phyloP scores from a whole-genome alignment of 2,797 vertebrate genomes.

The Poecilia velifera region DNA sequence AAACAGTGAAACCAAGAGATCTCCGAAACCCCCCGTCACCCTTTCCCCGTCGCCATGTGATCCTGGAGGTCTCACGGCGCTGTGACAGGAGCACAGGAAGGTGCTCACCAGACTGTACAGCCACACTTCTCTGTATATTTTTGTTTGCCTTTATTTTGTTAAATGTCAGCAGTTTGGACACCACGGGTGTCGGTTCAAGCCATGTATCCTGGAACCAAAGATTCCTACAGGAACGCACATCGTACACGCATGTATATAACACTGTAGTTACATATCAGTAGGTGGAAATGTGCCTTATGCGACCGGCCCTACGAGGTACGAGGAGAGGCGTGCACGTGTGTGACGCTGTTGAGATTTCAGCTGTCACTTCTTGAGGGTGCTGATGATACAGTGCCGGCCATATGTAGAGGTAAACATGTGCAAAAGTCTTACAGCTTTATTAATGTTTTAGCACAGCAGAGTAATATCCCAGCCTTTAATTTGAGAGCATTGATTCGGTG shows the following conservation, averaged over 20 bases:
- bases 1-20: constrained; percentile 33
- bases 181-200: constrained; percentile 44
- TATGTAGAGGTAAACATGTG: not conserved
- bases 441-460: not conserved
- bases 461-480: not conserved
- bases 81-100: constrained; percentile 75
- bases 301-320: constrained; percentile 24
- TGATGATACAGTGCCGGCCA: constrained; percentile 12
- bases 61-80: constrained; percentile 76
- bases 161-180: constrained; percentile 47
- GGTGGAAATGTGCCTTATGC: constrained; percentile 25
- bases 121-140: constrained; percentile 54
- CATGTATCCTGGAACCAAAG: constrained; percentile 34
- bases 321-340: constrained; percentile 15
- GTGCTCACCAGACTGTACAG: constrained; percentile 70
- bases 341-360: constrained; percentile 50
- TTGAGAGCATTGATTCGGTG: not conserved
- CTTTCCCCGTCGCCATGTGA: constrained; percentile 45
- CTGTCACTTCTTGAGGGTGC: constrained; percentile 53
- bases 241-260: constrained; percentile 51
- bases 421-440: not conserved
- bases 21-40: constrained; percentile 10
- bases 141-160: constrained; percentile 50
- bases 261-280: constrained; percentile 60
- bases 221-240: constrained; percentile 55